Evolutionary conservation across 2,113 vertebrate species (phyloP), one percentile per base, ranked within the genome.

Genomic region (Vanacampus margaritifer): DNA sequence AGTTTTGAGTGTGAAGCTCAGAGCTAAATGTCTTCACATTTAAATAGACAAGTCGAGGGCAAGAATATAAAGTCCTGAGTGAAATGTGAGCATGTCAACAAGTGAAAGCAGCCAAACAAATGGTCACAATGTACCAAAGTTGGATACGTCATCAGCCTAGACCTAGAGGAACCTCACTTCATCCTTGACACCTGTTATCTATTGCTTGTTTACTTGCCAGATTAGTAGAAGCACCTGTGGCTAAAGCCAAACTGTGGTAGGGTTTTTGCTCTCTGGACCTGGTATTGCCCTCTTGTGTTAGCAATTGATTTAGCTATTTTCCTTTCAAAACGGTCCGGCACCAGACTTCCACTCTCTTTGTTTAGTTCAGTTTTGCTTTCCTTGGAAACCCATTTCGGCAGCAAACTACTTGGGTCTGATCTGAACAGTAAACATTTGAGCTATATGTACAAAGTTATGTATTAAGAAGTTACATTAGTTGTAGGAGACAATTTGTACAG

Each of bases 71-170:
- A 50, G 21, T 50, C 8, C 7, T 50, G 48, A n/a, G 19, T 21
- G 48, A n/a, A 50, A 48, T 21, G 48, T 50, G 48, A 50, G 48
- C 48, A n/a, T 50, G 48, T 50, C 48, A 50, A 50, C 48, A n/a
- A n/a, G 48, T 45, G 43, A 16, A 45, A 45, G 43, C 43, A 45
- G 13, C 16, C 43, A 17, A 17, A 45, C 43, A 14, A 45, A 45
- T 17, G 43, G 13, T 5, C 12, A 45, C 43, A 45, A 45, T 45
- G 43, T 16, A 17, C 43, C 43, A 45, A 45, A 45, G 14, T 45
- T 16, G 14, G 13, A 17, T 2, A 32, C 28, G 28, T 32, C 28
- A 32, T 32, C 28, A 32, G 28, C 28, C 28, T 32, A 32, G 28
- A 23, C 3, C 14, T 9, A 6, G 48, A 21, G 48, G 48, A 51